Base-by-base conservation (phyloP, 2,113 vertebrate genomes). In the Alligator sinensis region DNA sequence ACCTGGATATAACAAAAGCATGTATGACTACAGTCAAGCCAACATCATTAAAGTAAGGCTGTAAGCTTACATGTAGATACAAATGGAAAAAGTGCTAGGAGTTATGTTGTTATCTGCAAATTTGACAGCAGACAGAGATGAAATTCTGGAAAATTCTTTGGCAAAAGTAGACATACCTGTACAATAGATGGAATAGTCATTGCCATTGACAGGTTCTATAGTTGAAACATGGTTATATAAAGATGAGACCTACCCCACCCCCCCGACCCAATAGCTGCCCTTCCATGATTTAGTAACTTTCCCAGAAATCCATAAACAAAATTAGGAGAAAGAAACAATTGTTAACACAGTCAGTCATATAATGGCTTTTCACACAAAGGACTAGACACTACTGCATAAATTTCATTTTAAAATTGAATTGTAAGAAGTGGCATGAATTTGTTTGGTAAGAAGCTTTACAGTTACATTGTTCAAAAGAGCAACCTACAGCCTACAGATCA, bases 401-500 rank as follows among this genome's bases (percentile, higher is more conserved):
- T 94, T 93, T 84, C 25, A 74, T 91, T 91, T 83, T 86, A 77
- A 19, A 72, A 75, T 54, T 64, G 79, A 92, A 63, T 61, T 55
- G 79, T 79, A 85, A 88, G 95, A 89, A 34, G 17, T 59, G 82
- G 55, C 47, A 21, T 80, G 5, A 54, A 77, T 1, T 5, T 72
- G 18, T 72, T 72, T 72, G 34, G 11, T 21, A 38, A 21, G 34
- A 38, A 38, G 19, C 68, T 72, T 13, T 72, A 12, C 22, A 38
- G 22, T 22, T 38, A 11, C 22, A 6, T 22, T 11, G 19, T 70
- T 47, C 47, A 47, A 47, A 47, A 47, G 47, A 47, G 47, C 47
- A 47, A 47, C 7, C 47, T 47, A 47, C 47, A 47, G 47, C 7
- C 47, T 47, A 47, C 47, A 47, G 47, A 47, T 47, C 7, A 47